Evolutionary conservation across 2,113 vertebrate genomes (phyloP).

Genomic region (Paedocypris sp.): DNA sequence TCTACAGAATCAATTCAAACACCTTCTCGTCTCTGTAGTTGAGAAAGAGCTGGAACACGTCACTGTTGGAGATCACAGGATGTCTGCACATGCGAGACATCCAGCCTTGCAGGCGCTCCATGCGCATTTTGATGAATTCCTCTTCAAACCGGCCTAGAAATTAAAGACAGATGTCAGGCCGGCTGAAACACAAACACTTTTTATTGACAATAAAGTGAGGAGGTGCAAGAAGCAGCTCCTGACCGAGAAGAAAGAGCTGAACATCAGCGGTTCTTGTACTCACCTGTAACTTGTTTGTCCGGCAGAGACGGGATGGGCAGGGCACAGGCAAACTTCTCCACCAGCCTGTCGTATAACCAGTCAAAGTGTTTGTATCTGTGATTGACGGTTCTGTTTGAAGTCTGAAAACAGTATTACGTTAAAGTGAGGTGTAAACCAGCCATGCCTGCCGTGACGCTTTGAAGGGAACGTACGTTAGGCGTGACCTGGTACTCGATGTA

Average conservation of each 20-base stretch:
- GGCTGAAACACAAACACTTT: background rate
- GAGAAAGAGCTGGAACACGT: slow-evolving; percentile 78
- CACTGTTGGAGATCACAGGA: slow-evolving; percentile 72
- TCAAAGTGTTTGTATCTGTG: slow-evolving; percentile 87
- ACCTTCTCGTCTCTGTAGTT: slow-evolving; percentile 78
- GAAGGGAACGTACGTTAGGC: slow-evolving; percentile 63
- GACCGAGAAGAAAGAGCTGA: background rate
- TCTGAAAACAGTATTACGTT: slow-evolving; percentile 46
- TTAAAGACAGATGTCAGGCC: background rate
- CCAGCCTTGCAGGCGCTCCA: slow-evolving; percentile 77
- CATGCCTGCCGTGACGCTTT: no score
- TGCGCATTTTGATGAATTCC: slow-evolving; percentile 80
- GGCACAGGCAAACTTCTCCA: slow-evolving; percentile 77
- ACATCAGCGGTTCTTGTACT: background rate
- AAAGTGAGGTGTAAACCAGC: background rate
- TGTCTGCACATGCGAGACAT: slow-evolving; percentile 78
- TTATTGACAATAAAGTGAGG: background rate
- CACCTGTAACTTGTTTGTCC: slow-evolving; percentile 82
- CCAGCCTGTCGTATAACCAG: slow-evolving; percentile 76
- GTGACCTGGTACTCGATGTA: slow-evolving; percentile 81
- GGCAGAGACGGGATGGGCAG: slow-evolving; percentile 78
- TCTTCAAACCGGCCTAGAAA: slow-evolving; percentile 75
- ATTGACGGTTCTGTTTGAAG: slow-evolving; percentile 76
- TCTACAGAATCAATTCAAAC: no score
- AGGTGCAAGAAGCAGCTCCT: background rate